phyloP scores from a whole-genome alignment of 2,113 vertebrate species.

The Protobothrops mucrosquamatus region DNA sequence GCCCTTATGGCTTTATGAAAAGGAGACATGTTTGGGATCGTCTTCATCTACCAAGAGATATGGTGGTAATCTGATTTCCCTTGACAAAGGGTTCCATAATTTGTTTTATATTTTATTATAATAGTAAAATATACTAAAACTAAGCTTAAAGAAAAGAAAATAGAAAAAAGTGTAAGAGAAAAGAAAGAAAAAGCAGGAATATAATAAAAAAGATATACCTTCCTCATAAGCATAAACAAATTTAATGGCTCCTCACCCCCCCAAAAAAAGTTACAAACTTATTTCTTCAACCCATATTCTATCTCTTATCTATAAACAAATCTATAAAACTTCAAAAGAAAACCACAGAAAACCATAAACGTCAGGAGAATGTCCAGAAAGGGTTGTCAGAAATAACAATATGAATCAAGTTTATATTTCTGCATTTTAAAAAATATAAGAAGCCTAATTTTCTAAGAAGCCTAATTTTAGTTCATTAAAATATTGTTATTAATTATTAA shows the following conservation, averaged over 20 bases:
- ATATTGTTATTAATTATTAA: neutral
- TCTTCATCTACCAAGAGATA: neutral
- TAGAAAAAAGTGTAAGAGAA: neutral
- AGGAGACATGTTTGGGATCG: neutral
- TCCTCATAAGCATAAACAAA: neutral
- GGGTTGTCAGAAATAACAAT: neutral
- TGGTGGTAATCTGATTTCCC: neutral
- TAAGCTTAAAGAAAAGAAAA: neutral
- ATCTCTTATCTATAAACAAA: neutral
- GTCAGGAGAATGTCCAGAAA: neutral
- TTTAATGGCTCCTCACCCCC: neutral
- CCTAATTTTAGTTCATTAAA: neutral
- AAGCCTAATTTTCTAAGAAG: neutral
- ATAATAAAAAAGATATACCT: neutral
- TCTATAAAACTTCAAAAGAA: neutral
- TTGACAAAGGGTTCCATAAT: neutral
- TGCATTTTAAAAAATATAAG: neutral
- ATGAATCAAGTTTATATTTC: neutral
- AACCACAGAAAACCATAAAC: neutral
- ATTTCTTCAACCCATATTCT: neutral
- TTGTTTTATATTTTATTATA: neutral
- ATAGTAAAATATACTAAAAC: neutral
- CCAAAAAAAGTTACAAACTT: neutral
- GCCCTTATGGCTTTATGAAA: neutral
- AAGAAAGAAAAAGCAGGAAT: neutral